These are phyloP conservation scores for Peromyscus attwateri DNA, from an alignment of 2,797 vertebrate species.

Conservation along the genomic window DNA sequence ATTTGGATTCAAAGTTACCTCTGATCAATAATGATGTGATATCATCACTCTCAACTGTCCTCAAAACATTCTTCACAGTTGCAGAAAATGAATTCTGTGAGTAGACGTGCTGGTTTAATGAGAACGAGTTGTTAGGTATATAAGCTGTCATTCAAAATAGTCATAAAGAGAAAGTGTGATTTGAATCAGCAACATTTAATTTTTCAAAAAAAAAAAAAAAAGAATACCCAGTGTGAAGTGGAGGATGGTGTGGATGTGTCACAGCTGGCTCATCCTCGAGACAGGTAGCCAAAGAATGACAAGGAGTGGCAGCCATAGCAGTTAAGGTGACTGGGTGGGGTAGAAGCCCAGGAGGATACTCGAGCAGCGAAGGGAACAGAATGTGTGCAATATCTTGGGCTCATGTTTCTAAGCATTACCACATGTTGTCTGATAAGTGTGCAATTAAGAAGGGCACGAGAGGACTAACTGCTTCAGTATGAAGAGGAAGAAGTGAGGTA, in stretches of 20 bases:
- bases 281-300: background rate
- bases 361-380: slow-evolving; percentile 53
- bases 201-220: background rate
- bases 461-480: slow-evolving; percentile 86
- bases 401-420: slow-evolving; percentile 67
- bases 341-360: background rate
- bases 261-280: background rate
- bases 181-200: background rate
- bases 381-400: slow-evolving; percentile 73
- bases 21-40: background rate
- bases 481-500: slow-evolving; percentile 97
- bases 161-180: background rate
- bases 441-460: slow-evolving; percentile 71
- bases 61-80: background rate
- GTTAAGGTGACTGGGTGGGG: background rate
- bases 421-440: slow-evolving; percentile 81
- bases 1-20: background rate
- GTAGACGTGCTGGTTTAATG: background rate
- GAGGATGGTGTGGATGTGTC: background rate
- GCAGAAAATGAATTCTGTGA: background rate
- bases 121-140: background rate
- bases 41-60: background rate
- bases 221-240: background rate
- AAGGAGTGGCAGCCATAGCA: background rate
- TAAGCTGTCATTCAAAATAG: background rate